phyloP scores from a whole-genome alignment of 1,140 invertebrate species.

The Drosophila lowei region DNA sequence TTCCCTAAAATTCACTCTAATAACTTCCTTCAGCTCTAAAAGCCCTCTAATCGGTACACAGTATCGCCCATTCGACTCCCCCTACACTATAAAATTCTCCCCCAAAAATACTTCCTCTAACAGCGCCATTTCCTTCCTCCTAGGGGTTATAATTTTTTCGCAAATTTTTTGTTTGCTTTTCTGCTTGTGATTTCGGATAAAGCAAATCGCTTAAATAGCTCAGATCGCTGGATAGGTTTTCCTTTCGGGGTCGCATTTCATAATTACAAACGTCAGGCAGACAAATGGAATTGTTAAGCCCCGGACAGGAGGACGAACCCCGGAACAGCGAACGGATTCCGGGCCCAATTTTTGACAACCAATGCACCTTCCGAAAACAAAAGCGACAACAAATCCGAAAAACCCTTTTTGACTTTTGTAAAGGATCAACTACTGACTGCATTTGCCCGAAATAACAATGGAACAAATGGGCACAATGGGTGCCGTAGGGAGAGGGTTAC shows the following conservation, averaged over 20 bases:
- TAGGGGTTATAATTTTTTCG: slow-evolving; percentile 30
- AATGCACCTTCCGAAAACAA: slow-evolving; percentile 26
- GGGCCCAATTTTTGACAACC: slow-evolving; percentile 9
- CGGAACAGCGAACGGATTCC: too few species aligned
- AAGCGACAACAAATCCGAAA: not conserved
- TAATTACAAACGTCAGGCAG: slow-evolving; percentile 54
- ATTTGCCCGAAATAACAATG: slow-evolving; percentile 19
- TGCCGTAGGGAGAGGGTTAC: slow-evolving; percentile 6
- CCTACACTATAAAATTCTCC: too few species aligned
- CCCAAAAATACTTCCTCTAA: not conserved
- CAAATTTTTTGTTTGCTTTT: slow-evolving; percentile 68
- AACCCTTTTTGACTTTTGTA: slow-evolving; percentile 64
- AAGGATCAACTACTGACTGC: slow-evolving; percentile 18
- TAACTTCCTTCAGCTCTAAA: too few species aligned
- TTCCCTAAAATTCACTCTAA: too few species aligned
- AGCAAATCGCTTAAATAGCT: slow-evolving; percentile 75
- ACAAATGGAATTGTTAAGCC: slow-evolving; percentile 49
- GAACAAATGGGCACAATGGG: slow-evolving; percentile 28
- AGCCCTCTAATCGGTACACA: not conserved
- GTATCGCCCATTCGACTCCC: not conserved
- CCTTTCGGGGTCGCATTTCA: slow-evolving; percentile 33
- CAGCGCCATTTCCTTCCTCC: not conserved
- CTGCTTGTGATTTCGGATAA: slow-evolving; percentile 58
- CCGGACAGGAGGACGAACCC: slow-evolving; percentile 4
- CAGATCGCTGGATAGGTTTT: slow-evolving; percentile 7